phyloP scores from a whole-genome alignment of 2,113 vertebrate species.

The Hippocampus comes region DNA sequence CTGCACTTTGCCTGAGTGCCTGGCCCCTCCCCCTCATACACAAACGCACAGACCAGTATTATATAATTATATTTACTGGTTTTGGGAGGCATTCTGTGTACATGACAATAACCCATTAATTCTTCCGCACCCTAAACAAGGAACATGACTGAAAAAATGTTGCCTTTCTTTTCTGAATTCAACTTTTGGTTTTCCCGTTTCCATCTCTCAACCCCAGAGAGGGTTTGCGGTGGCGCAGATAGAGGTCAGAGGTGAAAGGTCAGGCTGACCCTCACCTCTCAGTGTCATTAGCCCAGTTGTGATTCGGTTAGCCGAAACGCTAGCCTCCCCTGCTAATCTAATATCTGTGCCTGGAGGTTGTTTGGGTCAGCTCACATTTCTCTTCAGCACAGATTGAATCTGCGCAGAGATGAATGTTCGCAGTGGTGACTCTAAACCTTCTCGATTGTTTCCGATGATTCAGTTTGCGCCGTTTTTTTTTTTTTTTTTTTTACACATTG shows the following conservation, averaged over 20 bases:
- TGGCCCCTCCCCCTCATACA: too few species aligned
- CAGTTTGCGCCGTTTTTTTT: slow-evolving; percentile 11
- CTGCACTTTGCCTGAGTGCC: too few species aligned
- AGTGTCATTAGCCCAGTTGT: slow-evolving; percentile 52
- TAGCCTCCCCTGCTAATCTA: slow-evolving; percentile 57
- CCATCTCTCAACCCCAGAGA: neutral
- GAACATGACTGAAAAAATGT: neutral
- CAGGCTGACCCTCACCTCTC: slow-evolving; percentile 51
- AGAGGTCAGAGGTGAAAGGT: slow-evolving; percentile 49
- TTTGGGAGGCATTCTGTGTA: neutral
- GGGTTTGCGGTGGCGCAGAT: slow-evolving; percentile 12
- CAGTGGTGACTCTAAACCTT: slow-evolving; percentile 1
- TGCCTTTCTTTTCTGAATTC: neutral
- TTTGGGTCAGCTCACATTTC: slow-evolving; percentile 61
- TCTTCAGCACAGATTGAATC: slow-evolving; percentile 57
- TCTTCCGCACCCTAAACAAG: neutral
- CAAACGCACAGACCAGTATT: too few species aligned
- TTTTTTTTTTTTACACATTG: neutral
- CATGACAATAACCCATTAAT: neutral
- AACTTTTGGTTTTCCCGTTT: neutral
- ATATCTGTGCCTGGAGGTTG: slow-evolving; percentile 52
- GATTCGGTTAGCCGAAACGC: slow-evolving; percentile 67
- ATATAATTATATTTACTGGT: neutral
- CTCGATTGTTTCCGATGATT: slow-evolving; percentile 41
- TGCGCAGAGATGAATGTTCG: slow-evolving; percentile 45